These are phyloP conservation scores for Cottus gobio DNA, from an alignment of 2,113 vertebrate species.

Conservation along the genomic window DNA sequence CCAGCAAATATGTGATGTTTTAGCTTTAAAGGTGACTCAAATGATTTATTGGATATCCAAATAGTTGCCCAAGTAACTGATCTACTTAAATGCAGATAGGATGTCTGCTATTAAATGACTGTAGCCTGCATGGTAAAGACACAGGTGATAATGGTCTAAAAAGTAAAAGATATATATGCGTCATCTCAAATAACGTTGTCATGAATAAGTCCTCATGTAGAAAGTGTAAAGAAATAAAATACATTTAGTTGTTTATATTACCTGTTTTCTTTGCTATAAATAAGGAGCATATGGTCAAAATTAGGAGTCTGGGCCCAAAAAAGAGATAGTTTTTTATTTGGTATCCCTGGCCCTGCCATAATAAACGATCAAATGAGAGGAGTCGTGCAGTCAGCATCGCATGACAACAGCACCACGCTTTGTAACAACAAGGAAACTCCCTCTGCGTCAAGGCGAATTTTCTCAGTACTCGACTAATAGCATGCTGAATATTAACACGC, in stretches of 20 bases:
- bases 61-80: neutral
- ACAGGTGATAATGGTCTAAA: neutral
- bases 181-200: neutral
- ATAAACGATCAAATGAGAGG: neutral
- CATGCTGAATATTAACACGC: neutral
- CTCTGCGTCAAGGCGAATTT: slow-evolving; percentile 16
- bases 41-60: neutral
- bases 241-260: neutral
- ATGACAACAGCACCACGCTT: slow-evolving; percentile 55
- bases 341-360: neutral
- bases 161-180: neutral
- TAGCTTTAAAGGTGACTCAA: neutral
- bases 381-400: slow-evolving; percentile 7
- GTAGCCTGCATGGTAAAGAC: neutral
- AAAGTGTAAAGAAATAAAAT: neutral
- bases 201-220: neutral
- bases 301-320: slow-evolving; percentile 10
- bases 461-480: slow-evolving; percentile 16
- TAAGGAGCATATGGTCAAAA: neutral
- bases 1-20: neutral
- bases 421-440: slow-evolving; percentile 44
- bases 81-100: neutral
- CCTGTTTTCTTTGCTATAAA: slow-evolving; percentile 19
- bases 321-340: neutral
- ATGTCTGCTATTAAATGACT: neutral